Conservation (phyloP, 2,888 invertebrate genomes). For the Amblyteles armatorius region DNA sequence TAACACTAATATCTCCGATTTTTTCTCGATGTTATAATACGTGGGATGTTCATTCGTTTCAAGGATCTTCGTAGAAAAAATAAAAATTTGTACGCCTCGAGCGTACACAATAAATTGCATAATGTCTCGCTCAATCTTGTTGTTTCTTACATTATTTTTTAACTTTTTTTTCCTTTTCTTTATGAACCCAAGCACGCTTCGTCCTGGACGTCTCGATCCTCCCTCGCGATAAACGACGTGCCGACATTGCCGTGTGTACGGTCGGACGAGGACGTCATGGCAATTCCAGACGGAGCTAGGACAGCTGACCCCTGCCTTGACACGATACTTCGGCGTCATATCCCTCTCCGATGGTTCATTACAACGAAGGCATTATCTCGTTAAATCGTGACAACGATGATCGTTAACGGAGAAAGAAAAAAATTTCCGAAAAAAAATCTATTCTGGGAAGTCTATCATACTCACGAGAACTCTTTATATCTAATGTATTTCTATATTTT, state of each 20-base stretch:
- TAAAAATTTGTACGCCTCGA: conserved; percentile 56
- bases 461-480: background rate
- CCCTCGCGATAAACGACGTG: conserved; percentile 10
- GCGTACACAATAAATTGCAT: conserved; percentile 65
- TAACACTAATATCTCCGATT: conserved; percentile 45
- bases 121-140: conserved; percentile 58
- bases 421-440: background rate
- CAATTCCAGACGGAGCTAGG: conserved; percentile 44
- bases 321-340: conserved; percentile 7
- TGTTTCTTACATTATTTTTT: conserved; percentile 1
- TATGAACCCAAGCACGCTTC: conserved; percentile 3
- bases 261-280: conserved; percentile 45
- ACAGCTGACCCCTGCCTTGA: conserved; percentile 50
- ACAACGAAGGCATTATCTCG: conserved; percentile 35
- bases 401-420: conserved; percentile 14
- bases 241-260: background rate
- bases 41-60: conserved; percentile 51
- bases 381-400: conserved; percentile 42
- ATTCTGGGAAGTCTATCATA: background rate
- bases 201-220: conserved; percentile 37
- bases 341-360: conserved; percentile 30
- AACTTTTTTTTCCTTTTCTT: background rate
- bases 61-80: conserved; percentile 54
- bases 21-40: conserved; percentile 53
- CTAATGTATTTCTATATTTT: background rate